Evolutionary conservation across 1,140 invertebrate genomes (phyloP).

Genomic region (Colletes gigas): DNA sequence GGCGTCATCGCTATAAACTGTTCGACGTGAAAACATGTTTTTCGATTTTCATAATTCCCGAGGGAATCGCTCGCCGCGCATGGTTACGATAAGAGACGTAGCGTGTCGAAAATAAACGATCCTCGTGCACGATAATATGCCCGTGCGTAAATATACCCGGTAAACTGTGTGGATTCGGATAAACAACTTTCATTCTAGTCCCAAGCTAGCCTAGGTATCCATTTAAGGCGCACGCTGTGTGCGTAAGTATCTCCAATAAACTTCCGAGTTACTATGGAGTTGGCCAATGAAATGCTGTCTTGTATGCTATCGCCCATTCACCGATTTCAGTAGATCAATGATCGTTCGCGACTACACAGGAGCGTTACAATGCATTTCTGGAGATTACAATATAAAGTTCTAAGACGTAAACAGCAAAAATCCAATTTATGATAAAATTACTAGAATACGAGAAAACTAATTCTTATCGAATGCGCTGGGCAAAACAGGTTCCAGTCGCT

Average conservation of each 20-base stretch:
- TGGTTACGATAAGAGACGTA: neutral
- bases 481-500: slow-evolving; percentile 10
- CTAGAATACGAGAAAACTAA: neutral
- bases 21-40: slow-evolving; percentile 53
- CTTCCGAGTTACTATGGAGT: slow-evolving; percentile 50
- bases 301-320: slow-evolving; percentile 46
- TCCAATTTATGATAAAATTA: neutral
- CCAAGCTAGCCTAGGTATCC: slow-evolving; percentile 34
- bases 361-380: neutral
- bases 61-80: neutral
- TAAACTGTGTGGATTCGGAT: slow-evolving; percentile 19
- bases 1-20: slow-evolving; percentile 66
- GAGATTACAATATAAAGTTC: neutral
- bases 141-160: neutral
- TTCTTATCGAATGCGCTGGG: neutral
- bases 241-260: slow-evolving; percentile 46
- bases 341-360: neutral
- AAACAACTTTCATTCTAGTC: slow-evolving; percentile 56
- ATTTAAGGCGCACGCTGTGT: slow-evolving; percentile 59
- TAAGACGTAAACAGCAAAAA: neutral
- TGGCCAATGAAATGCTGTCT: slow-evolving; percentile 50
- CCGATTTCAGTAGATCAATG: slow-evolving; percentile 50
- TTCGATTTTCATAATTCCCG: slow-evolving; percentile 28
- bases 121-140: neutral
- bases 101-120: neutral